A percentile compares a stretch with the other conserved stretches of the same genome.
These are phyloP conservation scores for Xanthia togata DNA, from an alignment of 2,888 invertebrate species.

Conservation along the genomic window DNA sequence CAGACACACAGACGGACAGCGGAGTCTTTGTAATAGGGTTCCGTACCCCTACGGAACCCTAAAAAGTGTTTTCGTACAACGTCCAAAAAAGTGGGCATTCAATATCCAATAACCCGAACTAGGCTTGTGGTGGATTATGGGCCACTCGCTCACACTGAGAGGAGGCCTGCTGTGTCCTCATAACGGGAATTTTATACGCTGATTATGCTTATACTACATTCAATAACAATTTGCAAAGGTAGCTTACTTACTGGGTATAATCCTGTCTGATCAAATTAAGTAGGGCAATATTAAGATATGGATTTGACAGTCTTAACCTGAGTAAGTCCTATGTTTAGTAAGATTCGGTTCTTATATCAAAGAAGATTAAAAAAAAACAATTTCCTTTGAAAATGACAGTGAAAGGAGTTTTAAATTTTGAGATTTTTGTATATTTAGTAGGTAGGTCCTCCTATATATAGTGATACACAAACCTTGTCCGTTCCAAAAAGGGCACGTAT, in stretches of 20 bases:
- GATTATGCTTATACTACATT: no score
- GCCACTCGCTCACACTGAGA: background rate
- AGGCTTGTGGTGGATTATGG: background rate
- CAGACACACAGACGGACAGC: no score
- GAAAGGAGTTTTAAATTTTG: background rate
- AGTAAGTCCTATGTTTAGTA: background rate
- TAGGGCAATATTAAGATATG: background rate
- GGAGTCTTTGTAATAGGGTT: no score
- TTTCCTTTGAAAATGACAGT: constrained; percentile 15
- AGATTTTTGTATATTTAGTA: background rate
- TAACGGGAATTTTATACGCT: no score
- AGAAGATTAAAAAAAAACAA: constrained; percentile 11
- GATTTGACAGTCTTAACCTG: background rate
- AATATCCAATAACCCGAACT: background rate
- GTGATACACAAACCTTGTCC: no score
- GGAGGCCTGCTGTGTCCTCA: background rate
- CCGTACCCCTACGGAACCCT: no score
- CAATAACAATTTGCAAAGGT: no score
- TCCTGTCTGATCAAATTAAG: background rate
- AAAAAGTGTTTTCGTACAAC: no score
- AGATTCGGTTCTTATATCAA: background rate
- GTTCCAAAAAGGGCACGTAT: no score
- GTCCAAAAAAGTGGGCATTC: background rate
- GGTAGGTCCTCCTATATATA: background rate
- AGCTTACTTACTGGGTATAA: background rate